phyloP scores from a whole-genome alignment of 2,797 vertebrate species.

The Tachyglossus aculeatus region DNA sequence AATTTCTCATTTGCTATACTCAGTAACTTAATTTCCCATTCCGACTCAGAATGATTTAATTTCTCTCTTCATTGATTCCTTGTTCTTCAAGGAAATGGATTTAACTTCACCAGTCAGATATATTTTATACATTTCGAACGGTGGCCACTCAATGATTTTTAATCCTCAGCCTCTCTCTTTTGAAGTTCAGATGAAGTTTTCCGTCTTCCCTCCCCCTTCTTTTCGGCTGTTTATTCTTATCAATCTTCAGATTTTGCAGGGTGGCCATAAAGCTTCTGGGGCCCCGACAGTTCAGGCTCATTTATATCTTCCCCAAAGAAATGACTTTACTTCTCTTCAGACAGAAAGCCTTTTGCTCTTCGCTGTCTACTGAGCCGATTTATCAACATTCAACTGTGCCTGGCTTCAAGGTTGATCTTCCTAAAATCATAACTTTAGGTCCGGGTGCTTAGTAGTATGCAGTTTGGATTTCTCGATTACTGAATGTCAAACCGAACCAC shows the following conservation, averaged over 20 bases:
- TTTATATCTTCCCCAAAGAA: background rate
- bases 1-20: slow-evolving; percentile 23
- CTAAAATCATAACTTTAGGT: slow-evolving; percentile 34
- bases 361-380: slow-evolving; percentile 1
- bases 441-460: slow-evolving; percentile 39
- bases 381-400: slow-evolving; percentile 28
- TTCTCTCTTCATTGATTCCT: slow-evolving; percentile 42
- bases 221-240: slow-evolving; percentile 6
- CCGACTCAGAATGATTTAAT: slow-evolving; percentile 26
- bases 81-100: slow-evolving; percentile 39
- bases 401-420: slow-evolving; percentile 42
- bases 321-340: slow-evolving; percentile 2
- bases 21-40: slow-evolving; percentile 39
- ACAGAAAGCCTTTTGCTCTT: slow-evolving; percentile 30
- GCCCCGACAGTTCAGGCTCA: background rate
- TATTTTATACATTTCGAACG: slow-evolving; percentile 7
- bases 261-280: background rate
- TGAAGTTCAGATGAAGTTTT: slow-evolving; percentile 4
- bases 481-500: slow-evolving; percentile 50
- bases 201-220: background rate
- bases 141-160: slow-evolving; percentile 22
- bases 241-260: background rate
- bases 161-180: slow-evolving; percentile 4
- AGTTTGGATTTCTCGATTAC: slow-evolving; percentile 57
- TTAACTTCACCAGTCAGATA: slow-evolving; percentile 11